Evolutionary conservation across 2,888 invertebrate genomes (phyloP).

Genomic region (Drosophila histrio): DNA sequence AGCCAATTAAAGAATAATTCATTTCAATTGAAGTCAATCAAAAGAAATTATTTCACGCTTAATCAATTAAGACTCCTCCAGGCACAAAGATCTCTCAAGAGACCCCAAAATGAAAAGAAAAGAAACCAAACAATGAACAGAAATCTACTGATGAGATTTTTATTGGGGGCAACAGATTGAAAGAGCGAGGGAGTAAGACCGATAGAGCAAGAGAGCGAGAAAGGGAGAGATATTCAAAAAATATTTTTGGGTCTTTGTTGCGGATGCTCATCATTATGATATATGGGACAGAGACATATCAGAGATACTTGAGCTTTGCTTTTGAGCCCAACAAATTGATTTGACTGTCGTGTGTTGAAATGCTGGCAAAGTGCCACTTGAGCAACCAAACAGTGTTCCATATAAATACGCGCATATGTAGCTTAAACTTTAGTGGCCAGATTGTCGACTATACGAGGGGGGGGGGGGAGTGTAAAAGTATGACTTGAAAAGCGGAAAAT

Average conservation of each 20-base stretch:
- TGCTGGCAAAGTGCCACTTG: constrained; percentile 72
- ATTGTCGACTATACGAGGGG: background rate
- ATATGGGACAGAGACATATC: constrained; percentile 47
- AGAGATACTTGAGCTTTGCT: constrained; percentile 66
- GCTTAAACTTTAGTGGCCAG: background rate
- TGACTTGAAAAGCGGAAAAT: background rate
- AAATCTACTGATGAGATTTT: constrained; percentile 30
- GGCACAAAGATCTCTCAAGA: constrained; percentile 19
- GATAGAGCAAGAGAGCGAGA: background rate
- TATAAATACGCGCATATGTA: constrained; percentile 7
- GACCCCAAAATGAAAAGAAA: constrained; percentile 11
- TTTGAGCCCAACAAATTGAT: constrained; percentile 70
- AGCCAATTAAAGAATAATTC: constrained; percentile 79
- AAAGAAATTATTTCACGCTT: constrained; percentile 81
- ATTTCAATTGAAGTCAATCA: constrained; percentile 81
- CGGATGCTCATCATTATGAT: constrained; percentile 63
- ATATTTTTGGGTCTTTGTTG: background rate
- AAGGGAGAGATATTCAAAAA: background rate
- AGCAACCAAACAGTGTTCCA: constrained; percentile 25
- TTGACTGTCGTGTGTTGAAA: constrained; percentile 68
- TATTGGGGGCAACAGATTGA: constrained; percentile 5
- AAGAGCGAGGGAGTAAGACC: background rate
- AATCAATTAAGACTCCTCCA: constrained; percentile 68
- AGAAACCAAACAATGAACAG: constrained; percentile 22
- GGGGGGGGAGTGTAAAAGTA: background rate